These are phyloP conservation scores for Varroa destructor DNA, from an alignment of 1,140 invertebrate genomes.

Conservation along the genomic window DNA sequence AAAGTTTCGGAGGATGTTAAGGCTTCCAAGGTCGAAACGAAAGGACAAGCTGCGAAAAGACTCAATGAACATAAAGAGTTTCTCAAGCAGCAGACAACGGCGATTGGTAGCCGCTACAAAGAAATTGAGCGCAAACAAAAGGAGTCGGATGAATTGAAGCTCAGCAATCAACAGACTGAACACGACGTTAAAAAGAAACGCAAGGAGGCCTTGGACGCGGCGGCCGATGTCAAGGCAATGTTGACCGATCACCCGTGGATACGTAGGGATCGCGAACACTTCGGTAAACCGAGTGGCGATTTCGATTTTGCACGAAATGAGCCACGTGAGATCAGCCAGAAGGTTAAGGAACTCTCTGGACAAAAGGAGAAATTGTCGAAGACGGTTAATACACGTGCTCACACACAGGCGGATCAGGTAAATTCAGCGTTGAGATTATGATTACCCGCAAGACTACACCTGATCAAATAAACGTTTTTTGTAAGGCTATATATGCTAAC, in stretches of 20 bases:
- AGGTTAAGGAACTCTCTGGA: constrained; percentile 52
- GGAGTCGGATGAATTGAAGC: constrained; percentile 48
- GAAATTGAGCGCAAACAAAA: constrained; percentile 41
- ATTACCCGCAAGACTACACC: no score
- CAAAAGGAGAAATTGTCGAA: constrained; percentile 58
- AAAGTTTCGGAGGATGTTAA: constrained; percentile 4
- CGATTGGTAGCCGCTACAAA: constrained; percentile 55
- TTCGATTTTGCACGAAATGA: constrained; percentile 49
- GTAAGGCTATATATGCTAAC: no score
- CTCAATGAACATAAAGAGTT: constrained; percentile 60
- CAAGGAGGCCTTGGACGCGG: constrained; percentile 43
- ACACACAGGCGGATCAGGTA: constrained; percentile 45
- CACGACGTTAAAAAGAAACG: constrained; percentile 47
- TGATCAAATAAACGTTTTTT: no score
- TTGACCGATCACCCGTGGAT: constrained; percentile 59
- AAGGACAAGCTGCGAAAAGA: constrained; percentile 40
- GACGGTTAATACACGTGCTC: constrained; percentile 64
- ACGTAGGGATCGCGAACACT: constrained; percentile 58
- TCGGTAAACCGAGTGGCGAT: constrained; percentile 52
- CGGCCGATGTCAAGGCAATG: constrained; percentile 45
- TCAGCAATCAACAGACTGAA: constrained; percentile 64
- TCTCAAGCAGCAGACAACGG: constrained; percentile 59
- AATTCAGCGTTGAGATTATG: constrained; percentile 23
- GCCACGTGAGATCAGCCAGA: constrained; percentile 46
- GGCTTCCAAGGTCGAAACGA: constrained; percentile 40